Base-by-base conservation (phyloP, 2,113 vertebrate genomes). In the Phocoena phocoena region DNA sequence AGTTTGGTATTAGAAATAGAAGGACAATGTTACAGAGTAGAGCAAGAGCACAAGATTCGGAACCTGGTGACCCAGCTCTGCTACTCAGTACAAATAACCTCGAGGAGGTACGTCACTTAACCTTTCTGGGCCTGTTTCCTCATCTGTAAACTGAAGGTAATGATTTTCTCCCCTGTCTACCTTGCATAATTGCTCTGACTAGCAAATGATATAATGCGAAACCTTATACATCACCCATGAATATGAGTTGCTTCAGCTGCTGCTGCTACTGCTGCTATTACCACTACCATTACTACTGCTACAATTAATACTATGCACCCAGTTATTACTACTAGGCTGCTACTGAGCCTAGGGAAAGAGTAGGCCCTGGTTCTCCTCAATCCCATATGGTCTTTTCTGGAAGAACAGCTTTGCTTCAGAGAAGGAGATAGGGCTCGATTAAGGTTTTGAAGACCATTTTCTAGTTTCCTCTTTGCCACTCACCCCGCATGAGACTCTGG, bases 91-190 rank as follows among this genome's bases (percentile, higher is more conserved):
- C 17, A 83, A 79, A 60, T 93, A 89, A 95, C 95, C 73, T 91
- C 47, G 73, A 94, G 62, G 14, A 94, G 80, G 44, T 88, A 44
- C 0, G 0, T 73, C 85, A 93, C 41, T 95, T 95, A 84, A 84
- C 90, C 68, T 97, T 92, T 90, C 50, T 0, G 7, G 85, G 68
- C 76, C 70, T 73, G 50, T 77, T 88, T 91, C 26, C 33, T 97
- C 86, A 85, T 93, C 88, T 85, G 33, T 95, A 93, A 96, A 93
- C 93, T 88, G 81, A 94, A 62, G 65, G 90, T 82, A 55, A 93
- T 88, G 62, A 26, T 55, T 77, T 95, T 47, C 71, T 41, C 80
- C 26, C 17, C 11, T 36, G 17, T 58, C 15, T 73, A 77, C 20
- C 67, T 91, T 53, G 62, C 53, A 74, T 67, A 63, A 60, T 55